Percentiles rank a stretch among this genome's conserved stretches.
Evolutionary conservation across 2,888 invertebrate genomes (phyloP).

Genomic region (Mythimna ferrago): DNA sequence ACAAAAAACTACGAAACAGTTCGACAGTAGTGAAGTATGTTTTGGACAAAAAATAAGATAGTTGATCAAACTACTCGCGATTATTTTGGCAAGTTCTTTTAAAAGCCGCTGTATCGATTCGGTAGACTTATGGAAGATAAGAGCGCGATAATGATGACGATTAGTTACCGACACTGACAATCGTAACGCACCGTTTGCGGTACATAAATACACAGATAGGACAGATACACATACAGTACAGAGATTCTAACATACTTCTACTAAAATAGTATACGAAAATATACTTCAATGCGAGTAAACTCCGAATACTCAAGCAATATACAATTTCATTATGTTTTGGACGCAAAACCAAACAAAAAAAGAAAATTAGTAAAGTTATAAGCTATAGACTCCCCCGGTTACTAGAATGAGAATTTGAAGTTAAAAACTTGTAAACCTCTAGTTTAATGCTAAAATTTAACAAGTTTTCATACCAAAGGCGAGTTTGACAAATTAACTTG

Average conservation of each 20-base stretch:
- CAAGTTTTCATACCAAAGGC: neutral
- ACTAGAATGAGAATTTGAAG: neutral
- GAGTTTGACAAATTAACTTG: neutral
- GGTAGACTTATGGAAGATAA: constrained; percentile 16
- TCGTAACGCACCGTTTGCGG: constrained; percentile 33
- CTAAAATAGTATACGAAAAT: constrained; percentile 60
- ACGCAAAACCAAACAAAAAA: neutral
- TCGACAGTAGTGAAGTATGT: neutral
- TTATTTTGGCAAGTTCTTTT: neutral
- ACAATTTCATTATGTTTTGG: neutral
- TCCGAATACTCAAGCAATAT: constrained; percentile 26
- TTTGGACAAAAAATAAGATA: neutral
- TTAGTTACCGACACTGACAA: constrained; percentile 39
- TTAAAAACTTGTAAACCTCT: neutral
- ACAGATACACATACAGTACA: constrained; percentile 40
- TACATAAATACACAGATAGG: constrained; percentile 28
- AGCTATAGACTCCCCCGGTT: too few relatives aligned
- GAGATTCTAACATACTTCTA: constrained; percentile 61
- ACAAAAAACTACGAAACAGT: neutral
- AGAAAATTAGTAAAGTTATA: too few relatives aligned
- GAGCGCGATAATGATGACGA: neutral
- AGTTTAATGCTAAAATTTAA: neutral
- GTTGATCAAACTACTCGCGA: neutral
- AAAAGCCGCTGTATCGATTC: neutral
- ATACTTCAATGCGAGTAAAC: constrained; percentile 39